These are phyloP conservation scores for Achatina immaculata DNA, from an alignment of 1,140 invertebrate genomes.

Conservation along the genomic window DNA sequence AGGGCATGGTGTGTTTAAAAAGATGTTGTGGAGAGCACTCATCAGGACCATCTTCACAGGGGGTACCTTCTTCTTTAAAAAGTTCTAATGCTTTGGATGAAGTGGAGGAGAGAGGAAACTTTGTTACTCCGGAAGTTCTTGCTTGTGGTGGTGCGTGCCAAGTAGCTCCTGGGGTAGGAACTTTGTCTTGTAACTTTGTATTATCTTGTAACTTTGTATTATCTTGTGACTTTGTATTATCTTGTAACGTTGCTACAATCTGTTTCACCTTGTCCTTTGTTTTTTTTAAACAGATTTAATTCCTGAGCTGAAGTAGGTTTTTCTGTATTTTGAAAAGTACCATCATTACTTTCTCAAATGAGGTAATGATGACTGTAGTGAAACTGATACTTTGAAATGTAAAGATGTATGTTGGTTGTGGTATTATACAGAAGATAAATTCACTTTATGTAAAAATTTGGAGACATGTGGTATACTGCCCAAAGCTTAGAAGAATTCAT, in stretches of 20 bases:
- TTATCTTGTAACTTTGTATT: not conserved
- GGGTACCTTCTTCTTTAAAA: not conserved
- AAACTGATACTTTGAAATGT: too few species aligned
- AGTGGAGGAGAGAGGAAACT: not conserved
- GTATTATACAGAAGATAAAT: too few species aligned
- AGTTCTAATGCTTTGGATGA: not conserved
- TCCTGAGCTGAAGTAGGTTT: not conserved
- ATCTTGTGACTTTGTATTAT: not conserved
- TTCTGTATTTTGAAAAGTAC: not conserved
- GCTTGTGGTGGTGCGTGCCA: not conserved
- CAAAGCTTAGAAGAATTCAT: too few species aligned
- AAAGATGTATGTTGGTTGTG: too few species aligned
- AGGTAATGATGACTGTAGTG: not conserved
- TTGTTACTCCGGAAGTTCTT: conserved; percentile 5
- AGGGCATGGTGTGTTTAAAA: not conserved
- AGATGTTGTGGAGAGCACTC: not conserved
- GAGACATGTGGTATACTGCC: too few species aligned
- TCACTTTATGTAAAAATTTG: too few species aligned
- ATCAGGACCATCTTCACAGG: not conserved
- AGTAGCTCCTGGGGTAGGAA: not conserved
- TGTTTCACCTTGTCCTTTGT: not conserved
- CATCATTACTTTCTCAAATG: not conserved
- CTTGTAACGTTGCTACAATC: not conserved
- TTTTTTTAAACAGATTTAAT: not conserved
- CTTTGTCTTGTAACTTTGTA: not conserved